Evolutionary conservation across 1,140 invertebrate genomes (phyloP), one percentile per base, ranked within the genome.

Genomic region (Potamilus streckersoni): DNA sequence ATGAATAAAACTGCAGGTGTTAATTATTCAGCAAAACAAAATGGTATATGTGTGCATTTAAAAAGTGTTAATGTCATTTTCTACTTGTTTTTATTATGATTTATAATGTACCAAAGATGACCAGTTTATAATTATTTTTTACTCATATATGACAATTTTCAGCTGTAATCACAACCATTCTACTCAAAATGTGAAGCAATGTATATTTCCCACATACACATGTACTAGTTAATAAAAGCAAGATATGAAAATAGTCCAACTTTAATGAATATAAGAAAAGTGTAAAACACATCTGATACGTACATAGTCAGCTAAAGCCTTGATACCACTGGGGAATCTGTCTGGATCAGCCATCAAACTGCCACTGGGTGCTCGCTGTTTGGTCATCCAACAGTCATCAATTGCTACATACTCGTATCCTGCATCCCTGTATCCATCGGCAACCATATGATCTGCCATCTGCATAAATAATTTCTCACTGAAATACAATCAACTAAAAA

Each of bases 401-500:
- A 98, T 94, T 86, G 96, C 97, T 71, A 98, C 93, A 86, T 97
- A 97, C 86, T 97, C 93, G 90, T 98, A 98, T 56, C 97, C 97
- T 14, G 92, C 94, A 56, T 93, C 94, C 38, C 94, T 94, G 87
- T 97, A 99, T 12, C 97, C 97, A 87, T 98, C 96, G 13, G 92
- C 91, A 5, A 96, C 95, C 74, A 98, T 91, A 72, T 95, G 92
- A 88, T 98, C 96, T 23, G 97, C 93, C 96, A 97, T 97, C 72
- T 95, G 95, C 82, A 94, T 94, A 90, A 98, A 97, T 5, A 98
- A 92, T 68, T 93, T 92, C 89, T 98, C 97, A 90, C 97, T 98
- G 90, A 16, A 66, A 49, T 2, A 64, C 12, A 63, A 15, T 17
- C 62, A 27, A n/a, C 17, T 23, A 57, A 12, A 57, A 58, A 12